These are phyloP conservation scores for Diabrotica virgifera DNA, from an alignment of 1,140 invertebrate species.

Conservation along the genomic window DNA sequence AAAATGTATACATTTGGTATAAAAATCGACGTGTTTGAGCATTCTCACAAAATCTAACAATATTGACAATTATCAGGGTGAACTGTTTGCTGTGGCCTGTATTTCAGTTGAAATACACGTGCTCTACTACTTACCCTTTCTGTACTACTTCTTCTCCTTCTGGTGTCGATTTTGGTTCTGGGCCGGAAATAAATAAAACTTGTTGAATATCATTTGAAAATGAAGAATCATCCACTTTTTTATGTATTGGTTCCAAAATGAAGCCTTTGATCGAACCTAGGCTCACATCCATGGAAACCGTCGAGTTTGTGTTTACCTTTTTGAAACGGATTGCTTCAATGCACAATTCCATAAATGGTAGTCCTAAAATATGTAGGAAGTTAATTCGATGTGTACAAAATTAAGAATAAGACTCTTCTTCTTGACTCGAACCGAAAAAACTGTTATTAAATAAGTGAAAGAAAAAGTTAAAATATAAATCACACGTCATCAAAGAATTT, in stretches of 20 bases:
- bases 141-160: neutral
- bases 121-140: neutral
- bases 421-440: too few species aligned
- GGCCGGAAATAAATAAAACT: slow-evolving; percentile 58
- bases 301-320: slow-evolving; percentile 48
- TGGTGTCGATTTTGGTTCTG: slow-evolving; percentile 47
- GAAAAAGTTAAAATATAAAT: too few species aligned
- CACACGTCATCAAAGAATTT: too few species aligned
- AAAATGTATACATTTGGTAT: too few species aligned
- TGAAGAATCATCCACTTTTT: slow-evolving; percentile 10
- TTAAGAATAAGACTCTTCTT: too few species aligned
- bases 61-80: too few species aligned
- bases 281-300: slow-evolving; percentile 46
- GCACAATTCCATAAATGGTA: slow-evolving; percentile 54
- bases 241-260: slow-evolving; percentile 45
- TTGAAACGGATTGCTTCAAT: slow-evolving; percentile 53
- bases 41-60: too few species aligned
- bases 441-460: too few species aligned
- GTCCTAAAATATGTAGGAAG: slow-evolving; percentile 42
- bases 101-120: too few species aligned
- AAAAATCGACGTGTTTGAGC: too few species aligned
- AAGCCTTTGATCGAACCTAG: slow-evolving; percentile 54
- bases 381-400: neutral
- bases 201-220: slow-evolving; percentile 50
- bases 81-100: too few species aligned